Evolutionary conservation across 1,140 invertebrate species (phyloP), one percentile per base, ranked within the genome.

Genomic region (Triops cancriformis): DNA sequence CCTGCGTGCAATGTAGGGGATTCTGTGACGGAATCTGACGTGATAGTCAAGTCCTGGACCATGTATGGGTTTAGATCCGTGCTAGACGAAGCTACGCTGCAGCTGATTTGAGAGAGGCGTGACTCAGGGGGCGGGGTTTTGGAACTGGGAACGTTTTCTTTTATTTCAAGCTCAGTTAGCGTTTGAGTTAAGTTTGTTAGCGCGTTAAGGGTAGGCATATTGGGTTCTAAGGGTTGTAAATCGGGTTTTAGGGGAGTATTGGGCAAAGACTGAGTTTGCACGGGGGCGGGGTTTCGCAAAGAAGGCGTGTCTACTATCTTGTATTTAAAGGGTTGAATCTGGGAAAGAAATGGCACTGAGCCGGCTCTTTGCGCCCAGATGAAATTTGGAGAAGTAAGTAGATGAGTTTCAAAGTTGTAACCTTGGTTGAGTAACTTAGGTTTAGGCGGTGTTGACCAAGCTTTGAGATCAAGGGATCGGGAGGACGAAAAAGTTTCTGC

Each of bases 61-160:
- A 78, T 78, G 42, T 78, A 78, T 27, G 77, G 77, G n/a, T 41
- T 73, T 73, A 78, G 27, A 45, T 78, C 77, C 26, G 77, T 78
- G 73, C 77, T 78, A 9, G 74, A 6, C 14, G 51, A 64, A 18
- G 14, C 23, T 23, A 64, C n/a, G 18, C 18, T n/a, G 51, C 18
- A 64, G 51, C 51, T 64, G 14, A 64, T n/a, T n/a, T 64, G 23
- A 5, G 51, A 64, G 23, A 64, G 51, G 51, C 51, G 51, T n/a
- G 51, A 64, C 14, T 64, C 51, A 4, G 51, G n/a, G 14, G 51
- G 51, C 14, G 51, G 14, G 10, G 51, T 23, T 64, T 64, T 9
- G 14, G 23, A 14, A 6, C 23, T 64, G 14, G 51, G 0, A 23
- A 64, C 51, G 9, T 64, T 64, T 10, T 64, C 51, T 23, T 64